These are phyloP conservation scores for Helostoma temminkii DNA, from an alignment of 2,797 vertebrate species.

Conservation along the genomic window DNA sequence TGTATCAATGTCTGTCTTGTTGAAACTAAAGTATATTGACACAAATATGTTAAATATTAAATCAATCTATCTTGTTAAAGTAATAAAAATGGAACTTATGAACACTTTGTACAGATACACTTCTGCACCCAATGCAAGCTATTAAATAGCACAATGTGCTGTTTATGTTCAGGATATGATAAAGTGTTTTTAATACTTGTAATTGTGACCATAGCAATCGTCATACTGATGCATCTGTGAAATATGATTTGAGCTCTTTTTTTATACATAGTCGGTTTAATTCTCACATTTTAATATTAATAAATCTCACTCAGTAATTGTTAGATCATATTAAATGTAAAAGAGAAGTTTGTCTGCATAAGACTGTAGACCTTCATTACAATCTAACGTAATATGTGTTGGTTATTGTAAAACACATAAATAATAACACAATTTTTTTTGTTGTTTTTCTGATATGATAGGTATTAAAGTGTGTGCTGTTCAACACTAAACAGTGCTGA, in stretches of 20 bases:
- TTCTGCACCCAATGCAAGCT: conserved; percentile 29
- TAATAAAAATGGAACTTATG: conserved; percentile 20
- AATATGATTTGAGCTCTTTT: conserved; percentile 17
- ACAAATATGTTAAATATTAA: conserved; percentile 24
- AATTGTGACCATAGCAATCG: conserved; percentile 27
- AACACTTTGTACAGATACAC: conserved; percentile 49
- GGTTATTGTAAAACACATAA: too few species aligned
- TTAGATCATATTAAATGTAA: background rate
- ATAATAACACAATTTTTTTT: too few species aligned
- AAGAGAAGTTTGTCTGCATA: conserved; percentile 16
- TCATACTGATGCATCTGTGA: conserved; percentile 29
- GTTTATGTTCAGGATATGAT: conserved; percentile 47
- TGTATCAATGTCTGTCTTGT: conserved; percentile 50
- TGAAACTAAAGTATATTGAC: conserved; percentile 25
- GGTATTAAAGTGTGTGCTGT: too few species aligned
- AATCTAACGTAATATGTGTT: background rate
- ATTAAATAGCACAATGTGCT: conserved; percentile 57
- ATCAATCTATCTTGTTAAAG: conserved; percentile 24
- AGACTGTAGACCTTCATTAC: background rate
- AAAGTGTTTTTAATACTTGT: conserved; percentile 42
- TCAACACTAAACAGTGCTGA: too few species aligned
- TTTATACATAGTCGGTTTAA: conserved; percentile 9
- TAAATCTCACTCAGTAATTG: background rate
- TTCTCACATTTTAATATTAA: background rate
- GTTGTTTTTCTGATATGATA: too few species aligned